A percentile compares a stretch with the other conserved stretches of the same genome.
phyloP scores from a whole-genome alignment of 1,140 invertebrate genomes.

The Rhopalosiphum maidis region DNA sequence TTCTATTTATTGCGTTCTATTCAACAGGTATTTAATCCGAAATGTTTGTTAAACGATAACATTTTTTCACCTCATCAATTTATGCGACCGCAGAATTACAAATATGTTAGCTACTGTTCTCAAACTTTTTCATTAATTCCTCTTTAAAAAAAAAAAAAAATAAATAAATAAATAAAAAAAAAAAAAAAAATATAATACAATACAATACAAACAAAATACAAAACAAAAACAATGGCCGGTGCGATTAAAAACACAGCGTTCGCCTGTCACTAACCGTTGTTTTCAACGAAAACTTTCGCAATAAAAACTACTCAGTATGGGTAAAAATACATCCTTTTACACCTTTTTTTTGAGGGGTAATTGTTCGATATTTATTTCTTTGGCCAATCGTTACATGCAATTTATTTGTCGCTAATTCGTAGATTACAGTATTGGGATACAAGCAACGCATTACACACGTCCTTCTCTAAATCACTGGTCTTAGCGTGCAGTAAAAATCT shows the following conservation, averaged over 20 bases:
- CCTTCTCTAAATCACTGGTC: background rate
- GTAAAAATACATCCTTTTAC: slow-evolving; percentile 32
- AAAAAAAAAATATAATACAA: background rate
- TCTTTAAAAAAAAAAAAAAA: background rate
- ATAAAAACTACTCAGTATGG: slow-evolving; percentile 37
- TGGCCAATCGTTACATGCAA: slow-evolving; percentile 22
- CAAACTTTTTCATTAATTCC: slow-evolving; percentile 49
- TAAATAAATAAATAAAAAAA: too few species aligned
- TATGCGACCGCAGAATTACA: slow-evolving; percentile 36
- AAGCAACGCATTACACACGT: background rate
- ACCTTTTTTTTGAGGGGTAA: slow-evolving; percentile 41
- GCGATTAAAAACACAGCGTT: slow-evolving; percentile 44
- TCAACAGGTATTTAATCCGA: slow-evolving; percentile 35
- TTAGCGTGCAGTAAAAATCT: background rate
- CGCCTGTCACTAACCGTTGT: slow-evolving; percentile 55
- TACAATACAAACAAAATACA: background rate
- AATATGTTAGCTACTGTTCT: slow-evolving; percentile 35
- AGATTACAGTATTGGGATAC: too few species aligned
- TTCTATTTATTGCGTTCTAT: background rate
- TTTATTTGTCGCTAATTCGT: slow-evolving; percentile 23
- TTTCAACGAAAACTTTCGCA: slow-evolving; percentile 49
- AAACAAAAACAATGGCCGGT: slow-evolving; percentile 51
- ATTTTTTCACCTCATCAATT: slow-evolving; percentile 42
- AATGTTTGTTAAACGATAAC: background rate
- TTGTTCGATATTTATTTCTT: slow-evolving; percentile 53